A percentile compares a stretch with the other conserved stretches of the same genome.
phyloP scores from a whole-genome alignment of 1,140 invertebrate species.

The Aphaenogaster rudis region DNA sequence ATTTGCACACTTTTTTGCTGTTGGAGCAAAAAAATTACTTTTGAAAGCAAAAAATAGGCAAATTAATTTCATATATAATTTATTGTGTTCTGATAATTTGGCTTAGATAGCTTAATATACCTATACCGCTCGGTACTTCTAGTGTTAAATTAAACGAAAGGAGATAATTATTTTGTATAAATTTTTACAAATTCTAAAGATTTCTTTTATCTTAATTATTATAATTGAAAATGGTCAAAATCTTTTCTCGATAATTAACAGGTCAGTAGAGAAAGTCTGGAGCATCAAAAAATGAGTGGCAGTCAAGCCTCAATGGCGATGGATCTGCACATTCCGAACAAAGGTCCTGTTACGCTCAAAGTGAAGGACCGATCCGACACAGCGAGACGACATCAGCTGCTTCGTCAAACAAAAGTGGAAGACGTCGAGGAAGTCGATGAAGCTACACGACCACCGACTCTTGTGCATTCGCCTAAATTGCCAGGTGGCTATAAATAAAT shows the following conservation, averaged over 20 bases:
- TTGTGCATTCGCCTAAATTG: conserved; percentile 78
- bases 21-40: too few species aligned
- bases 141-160: neutral
- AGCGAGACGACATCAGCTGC: conserved; percentile 91
- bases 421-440: conserved; percentile 85
- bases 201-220: neutral
- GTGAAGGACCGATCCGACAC: conserved; percentile 91
- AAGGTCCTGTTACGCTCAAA: conserved; percentile 90
- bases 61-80: too few species aligned
- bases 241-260: conserved; percentile 35
- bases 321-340: conserved; percentile 90
- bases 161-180: neutral
- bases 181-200: neutral
- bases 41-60: too few species aligned
- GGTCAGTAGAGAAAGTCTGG: conserved; percentile 85
- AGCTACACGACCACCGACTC: conserved; percentile 65
- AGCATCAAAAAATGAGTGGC: conserved; percentile 87
- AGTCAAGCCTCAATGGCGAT: conserved; percentile 91
- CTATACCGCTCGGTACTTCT: too few species aligned
- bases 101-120: too few species aligned
- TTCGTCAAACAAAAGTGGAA: conserved; percentile 91
- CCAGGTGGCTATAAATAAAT: conserved; percentile 72
- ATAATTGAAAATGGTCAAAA: neutral
- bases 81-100: too few species aligned
- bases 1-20: too few species aligned